phyloP scores from a whole-genome alignment of 2,888 invertebrate species.

The Lasioglossum villosulum region DNA sequence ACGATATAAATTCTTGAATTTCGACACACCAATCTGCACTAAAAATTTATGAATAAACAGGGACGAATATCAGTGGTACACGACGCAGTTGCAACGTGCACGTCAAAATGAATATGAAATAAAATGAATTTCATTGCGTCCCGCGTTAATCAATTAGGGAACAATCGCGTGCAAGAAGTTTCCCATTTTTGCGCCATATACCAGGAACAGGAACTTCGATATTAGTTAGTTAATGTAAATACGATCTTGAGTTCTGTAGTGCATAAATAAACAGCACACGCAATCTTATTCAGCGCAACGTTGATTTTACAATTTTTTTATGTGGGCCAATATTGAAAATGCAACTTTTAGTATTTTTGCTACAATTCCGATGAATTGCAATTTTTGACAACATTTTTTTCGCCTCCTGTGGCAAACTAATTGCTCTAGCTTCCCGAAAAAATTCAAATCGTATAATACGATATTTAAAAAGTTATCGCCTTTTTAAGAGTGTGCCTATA shows the following conservation, averaged over 20 bases:
- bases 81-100: not conserved
- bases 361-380: too few species aligned
- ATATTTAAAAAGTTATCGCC: too few species aligned
- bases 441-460: too few species aligned
- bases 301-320: too few species aligned
- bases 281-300: not conserved
- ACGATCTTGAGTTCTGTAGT: not conserved
- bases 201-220: not conserved
- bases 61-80: not conserved
- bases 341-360: too few species aligned
- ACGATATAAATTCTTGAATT: not conserved
- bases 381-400: too few species aligned
- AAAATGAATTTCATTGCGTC: conserved; percentile 34
- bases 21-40: not conserved
- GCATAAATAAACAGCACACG: not conserved
- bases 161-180: conserved; percentile 8
- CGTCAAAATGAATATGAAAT: too few species aligned
- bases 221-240: conserved; percentile 4
- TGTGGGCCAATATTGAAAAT: too few species aligned
- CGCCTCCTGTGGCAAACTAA: too few species aligned
- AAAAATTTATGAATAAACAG: not conserved
- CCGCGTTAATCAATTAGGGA: conserved; percentile 13
- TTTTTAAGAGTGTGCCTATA: too few species aligned
- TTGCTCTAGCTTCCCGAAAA: too few species aligned
- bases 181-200: not conserved